Base-by-base conservation (phyloP, 1,140 invertebrate genomes). In the Zophobas atratus region DNA sequence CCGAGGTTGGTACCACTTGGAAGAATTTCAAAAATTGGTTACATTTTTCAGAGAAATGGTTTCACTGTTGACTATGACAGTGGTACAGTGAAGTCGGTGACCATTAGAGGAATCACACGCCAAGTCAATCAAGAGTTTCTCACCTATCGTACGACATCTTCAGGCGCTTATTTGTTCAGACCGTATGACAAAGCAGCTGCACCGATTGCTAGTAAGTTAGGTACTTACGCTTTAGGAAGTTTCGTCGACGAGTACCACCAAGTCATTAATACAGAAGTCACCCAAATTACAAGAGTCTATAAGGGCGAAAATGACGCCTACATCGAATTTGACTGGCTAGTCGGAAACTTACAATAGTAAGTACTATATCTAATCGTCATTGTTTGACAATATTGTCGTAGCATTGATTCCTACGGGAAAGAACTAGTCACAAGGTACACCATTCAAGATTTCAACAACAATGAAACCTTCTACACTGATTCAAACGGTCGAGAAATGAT, bases 401-500 rank as follows among this genome's bases (percentile, higher is more conserved):
- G 90, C 75, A 94, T 8, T 5, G 41, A 97, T 83, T 84, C 86
- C 0, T 83, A 90, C 55, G 96, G 96, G 0, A 96, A 95, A 85
- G 97, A 99, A 87, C 89, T 97, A 1, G 88, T 98, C 0, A 91
- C 91, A 0, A 89, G 90, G 41, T 98, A 93, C 63, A 86, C 88
- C 0, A 91, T 91, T 5, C 87, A 92, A 70, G 83, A 96, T 1
- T 38, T 75, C 60, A 77, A 89, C 0, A 92, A 92, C 0, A 87
- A 92, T 2, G 90, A 89, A 0, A 87, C 88, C 0, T 99, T 99
- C 85, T 98, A 94, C 83, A 99, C 98, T 0, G 98, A 99, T 86
- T 93, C 96, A 0, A 99, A 99, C 88, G 97, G 97, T 0, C 88
- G 97, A 48, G 95, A 99, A 87, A 92, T 96, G 85, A 84, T 98